These are phyloP conservation scores for Plusia festucae DNA, from an alignment of 2,888 invertebrate genomes.

Conservation along the genomic window DNA sequence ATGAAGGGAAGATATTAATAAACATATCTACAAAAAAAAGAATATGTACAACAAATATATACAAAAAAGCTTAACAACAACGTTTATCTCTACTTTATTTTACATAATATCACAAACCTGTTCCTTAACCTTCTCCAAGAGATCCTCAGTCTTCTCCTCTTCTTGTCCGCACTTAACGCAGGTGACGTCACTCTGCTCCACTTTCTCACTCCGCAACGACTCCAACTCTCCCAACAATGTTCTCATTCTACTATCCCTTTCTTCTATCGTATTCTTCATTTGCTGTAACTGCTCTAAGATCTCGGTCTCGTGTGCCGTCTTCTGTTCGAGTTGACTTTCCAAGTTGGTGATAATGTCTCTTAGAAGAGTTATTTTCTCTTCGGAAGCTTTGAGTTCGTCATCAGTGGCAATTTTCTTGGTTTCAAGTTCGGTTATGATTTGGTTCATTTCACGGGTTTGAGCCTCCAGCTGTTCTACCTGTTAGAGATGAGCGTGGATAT, in stretches of 20 bases:
- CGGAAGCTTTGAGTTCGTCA: conserved; percentile 92
- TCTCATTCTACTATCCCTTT: conserved; percentile 89
- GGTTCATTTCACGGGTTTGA: conserved; percentile 92
- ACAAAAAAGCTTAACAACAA: no score
- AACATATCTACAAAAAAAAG: no score
- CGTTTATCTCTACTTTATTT: no score
- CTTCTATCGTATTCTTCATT: conserved; percentile 88
- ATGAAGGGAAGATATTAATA: no score
- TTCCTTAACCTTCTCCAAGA: conserved; percentile 76
- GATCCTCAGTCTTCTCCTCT: conserved; percentile 70
- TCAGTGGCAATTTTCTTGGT: conserved; percentile 91
- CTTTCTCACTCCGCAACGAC: conserved; percentile 81
- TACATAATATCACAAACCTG: conserved; percentile 69
- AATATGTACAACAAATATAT: no score
- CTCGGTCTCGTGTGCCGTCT: conserved; percentile 90
- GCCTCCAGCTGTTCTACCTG: conserved; percentile 94
- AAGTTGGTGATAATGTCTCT: conserved; percentile 94
- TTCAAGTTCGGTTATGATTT: conserved; percentile 90
- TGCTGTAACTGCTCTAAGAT: conserved; percentile 90
- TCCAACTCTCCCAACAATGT: conserved; percentile 88
- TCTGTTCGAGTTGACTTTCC: conserved; percentile 93
- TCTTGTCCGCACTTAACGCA: conserved; percentile 74
- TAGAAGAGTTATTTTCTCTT: conserved; percentile 93
- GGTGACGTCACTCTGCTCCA: conserved; percentile 78
- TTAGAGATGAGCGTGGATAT: conserved; percentile 32